Evolutionary conservation across 2,113 vertebrate genomes (phyloP).

Genomic region (Gymnocephalus cernua): DNA sequence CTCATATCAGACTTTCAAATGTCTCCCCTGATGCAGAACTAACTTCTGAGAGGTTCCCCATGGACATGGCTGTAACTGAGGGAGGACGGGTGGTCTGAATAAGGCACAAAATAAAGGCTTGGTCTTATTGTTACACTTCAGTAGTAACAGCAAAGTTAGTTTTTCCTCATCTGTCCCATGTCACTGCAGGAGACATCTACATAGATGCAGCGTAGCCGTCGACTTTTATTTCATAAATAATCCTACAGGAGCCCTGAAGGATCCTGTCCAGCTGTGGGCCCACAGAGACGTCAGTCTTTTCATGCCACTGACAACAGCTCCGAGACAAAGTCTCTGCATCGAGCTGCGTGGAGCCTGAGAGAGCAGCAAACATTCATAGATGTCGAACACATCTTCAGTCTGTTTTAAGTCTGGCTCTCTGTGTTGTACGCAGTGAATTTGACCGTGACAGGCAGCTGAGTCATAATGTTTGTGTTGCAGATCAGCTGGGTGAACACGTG

Average conservation of each 20-base stretch:
- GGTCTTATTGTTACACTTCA: neutral
- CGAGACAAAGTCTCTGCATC: neutral
- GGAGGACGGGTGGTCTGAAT: neutral
- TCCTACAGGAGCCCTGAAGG: neutral
- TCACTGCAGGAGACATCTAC: neutral
- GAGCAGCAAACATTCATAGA: neutral
- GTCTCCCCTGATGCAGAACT: neutral
- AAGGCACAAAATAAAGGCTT: constrained; percentile 2
- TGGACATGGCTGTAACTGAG: neutral
- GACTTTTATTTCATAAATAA: constrained; percentile 13
- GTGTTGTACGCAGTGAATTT: neutral
- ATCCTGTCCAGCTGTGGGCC: neutral
- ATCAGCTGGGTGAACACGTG: constrained; percentile 67
- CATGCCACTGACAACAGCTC: neutral
- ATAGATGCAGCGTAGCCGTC: neutral
- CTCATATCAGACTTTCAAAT: constrained; percentile 8
- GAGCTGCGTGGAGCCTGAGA: neutral
- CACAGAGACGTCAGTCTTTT: neutral
- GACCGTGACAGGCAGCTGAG: constrained; percentile 50
- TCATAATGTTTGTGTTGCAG: constrained; percentile 60
- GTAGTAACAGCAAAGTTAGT: neutral
- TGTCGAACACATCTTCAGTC: neutral
- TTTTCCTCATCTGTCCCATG: neutral
- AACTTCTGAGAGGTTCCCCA: neutral
- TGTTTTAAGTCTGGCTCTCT: constrained; percentile 43